phyloP scores from a whole-genome alignment of 1,140 invertebrate genomes.

The Eciton burchellii region DNA sequence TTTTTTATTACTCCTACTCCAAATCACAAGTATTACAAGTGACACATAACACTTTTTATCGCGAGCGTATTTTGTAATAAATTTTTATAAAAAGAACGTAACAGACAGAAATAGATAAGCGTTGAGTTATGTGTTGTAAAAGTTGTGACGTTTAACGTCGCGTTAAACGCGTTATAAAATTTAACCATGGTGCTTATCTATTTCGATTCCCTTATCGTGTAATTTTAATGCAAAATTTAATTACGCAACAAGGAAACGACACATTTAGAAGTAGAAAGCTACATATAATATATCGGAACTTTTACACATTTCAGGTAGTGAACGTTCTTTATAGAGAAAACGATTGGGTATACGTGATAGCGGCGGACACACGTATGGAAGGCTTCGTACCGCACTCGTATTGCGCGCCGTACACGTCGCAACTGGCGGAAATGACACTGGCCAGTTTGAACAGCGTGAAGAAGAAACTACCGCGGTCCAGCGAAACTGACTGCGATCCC shows the following conservation, averaged over 20 bases:
- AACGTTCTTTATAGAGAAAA: constrained; percentile 97
- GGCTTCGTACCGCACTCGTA: constrained; percentile 98
- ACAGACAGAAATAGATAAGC: too few species aligned
- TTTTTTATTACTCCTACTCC: not conserved
- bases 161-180: too few species aligned
- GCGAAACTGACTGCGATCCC: constrained; percentile 79
- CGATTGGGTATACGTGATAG: constrained; percentile 98
- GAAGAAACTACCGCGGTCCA: constrained; percentile 93
- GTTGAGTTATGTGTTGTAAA: too few species aligned
- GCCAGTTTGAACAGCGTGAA: constrained; percentile 89
- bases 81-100: too few species aligned
- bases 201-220: too few species aligned
- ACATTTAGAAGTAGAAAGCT: not conserved
- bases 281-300: not conserved
- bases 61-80: not conserved
- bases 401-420: constrained; percentile 93
- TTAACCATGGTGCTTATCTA: too few species aligned
- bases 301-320: constrained; percentile 88
- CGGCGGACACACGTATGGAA: constrained; percentile 94
- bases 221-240: too few species aligned
- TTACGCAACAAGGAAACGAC: not conserved
- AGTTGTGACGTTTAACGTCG: too few species aligned
- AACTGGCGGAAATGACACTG: constrained; percentile 90
- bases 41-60: not conserved
- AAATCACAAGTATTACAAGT: not conserved